Conservation (phyloP, 2,888 invertebrate species). For the Epinotia ramella region DNA sequence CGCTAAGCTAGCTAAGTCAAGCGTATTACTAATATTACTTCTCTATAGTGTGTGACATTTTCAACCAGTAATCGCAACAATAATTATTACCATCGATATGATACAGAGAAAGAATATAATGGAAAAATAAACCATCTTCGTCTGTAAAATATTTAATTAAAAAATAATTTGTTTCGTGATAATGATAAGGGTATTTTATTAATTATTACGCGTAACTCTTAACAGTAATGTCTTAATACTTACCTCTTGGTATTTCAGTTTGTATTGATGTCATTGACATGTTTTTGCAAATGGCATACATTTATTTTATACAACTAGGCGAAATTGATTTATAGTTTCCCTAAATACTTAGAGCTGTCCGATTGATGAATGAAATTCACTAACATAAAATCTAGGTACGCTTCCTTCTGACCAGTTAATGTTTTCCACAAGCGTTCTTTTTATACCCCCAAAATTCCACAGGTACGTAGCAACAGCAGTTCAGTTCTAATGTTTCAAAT, state of each 20-base stretch:
- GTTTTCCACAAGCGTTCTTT: conserved; percentile 6
- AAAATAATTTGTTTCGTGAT: too few relatives aligned
- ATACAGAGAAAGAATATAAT: too few relatives aligned
- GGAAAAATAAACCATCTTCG: too few relatives aligned
- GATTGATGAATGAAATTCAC: too few relatives aligned
- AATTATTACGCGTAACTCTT: conserved; percentile 15
- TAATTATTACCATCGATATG: conserved; percentile 13
- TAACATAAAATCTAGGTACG: too few relatives aligned
- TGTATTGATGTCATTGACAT: background rate
- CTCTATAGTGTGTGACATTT: background rate
- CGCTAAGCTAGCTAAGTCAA: background rate
- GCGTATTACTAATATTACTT: background rate
- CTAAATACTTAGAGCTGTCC: background rate
- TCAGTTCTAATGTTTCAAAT: conserved; percentile 26
- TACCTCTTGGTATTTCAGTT: background rate
- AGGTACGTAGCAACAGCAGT: conserved; percentile 36
- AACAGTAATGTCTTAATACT: background rate
- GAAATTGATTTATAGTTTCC: background rate
- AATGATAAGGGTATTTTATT: too few relatives aligned
- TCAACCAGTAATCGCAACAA: background rate
- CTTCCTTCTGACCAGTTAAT: background rate
- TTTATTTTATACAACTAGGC: too few relatives aligned
- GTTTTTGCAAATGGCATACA: background rate
- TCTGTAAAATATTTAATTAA: too few relatives aligned
- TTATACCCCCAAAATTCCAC: conserved; percentile 25